Evolutionary conservation across 1,140 invertebrate genomes (phyloP).

Genomic region (Triops longicaudatus): DNA sequence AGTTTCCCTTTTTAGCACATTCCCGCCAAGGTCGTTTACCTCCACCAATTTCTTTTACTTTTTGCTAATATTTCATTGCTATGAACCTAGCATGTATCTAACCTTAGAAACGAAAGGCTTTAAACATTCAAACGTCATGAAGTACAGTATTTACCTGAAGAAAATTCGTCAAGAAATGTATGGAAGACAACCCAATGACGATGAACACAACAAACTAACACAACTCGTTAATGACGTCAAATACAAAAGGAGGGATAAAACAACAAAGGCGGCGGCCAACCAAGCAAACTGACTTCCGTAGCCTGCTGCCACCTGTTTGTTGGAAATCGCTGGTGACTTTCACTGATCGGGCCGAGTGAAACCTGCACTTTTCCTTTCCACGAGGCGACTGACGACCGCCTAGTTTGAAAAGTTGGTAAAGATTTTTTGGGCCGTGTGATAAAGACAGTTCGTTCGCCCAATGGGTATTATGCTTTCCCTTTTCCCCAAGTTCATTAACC

Average conservation of each 20-base stretch:
- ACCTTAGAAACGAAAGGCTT: too few species aligned
- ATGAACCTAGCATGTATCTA: background rate
- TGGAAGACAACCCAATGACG: background rate
- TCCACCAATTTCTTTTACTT: background rate
- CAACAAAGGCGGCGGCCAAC: background rate
- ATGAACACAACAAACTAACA: background rate
- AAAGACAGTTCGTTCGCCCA: too few species aligned
- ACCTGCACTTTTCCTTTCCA: background rate
- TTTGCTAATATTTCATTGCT: background rate
- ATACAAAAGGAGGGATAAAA: background rate
- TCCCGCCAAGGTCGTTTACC: conserved; percentile 10
- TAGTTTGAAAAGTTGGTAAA: background rate
- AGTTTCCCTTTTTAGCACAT: background rate
- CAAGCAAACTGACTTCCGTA: background rate
- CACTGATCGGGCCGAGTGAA: background rate
- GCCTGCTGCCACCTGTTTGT: background rate
- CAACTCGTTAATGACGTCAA: background rate
- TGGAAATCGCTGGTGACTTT: background rate
- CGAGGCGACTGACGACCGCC: background rate
- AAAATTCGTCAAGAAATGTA: too few species aligned
- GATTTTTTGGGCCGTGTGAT: background rate
- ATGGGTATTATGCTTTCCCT: background rate
- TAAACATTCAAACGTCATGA: too few species aligned
- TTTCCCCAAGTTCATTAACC: background rate
- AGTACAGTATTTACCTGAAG: too few species aligned